Evolutionary conservation across 2,113 vertebrate genomes (phyloP).

Genomic region (Hemicordylus capensis): DNA sequence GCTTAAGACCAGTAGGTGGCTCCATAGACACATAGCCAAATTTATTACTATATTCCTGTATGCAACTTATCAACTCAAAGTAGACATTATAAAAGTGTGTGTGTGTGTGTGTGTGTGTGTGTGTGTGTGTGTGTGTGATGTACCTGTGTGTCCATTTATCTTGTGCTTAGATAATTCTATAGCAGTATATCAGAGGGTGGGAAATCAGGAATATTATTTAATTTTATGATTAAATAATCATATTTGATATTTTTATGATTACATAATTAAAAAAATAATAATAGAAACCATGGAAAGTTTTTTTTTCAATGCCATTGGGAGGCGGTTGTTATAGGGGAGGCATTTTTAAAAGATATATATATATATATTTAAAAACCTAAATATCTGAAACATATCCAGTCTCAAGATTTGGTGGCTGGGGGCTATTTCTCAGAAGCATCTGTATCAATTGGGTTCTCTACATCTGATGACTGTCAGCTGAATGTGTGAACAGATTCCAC

Average conservation of each 20-base stretch:
- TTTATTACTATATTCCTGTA: slow-evolving; percentile 33
- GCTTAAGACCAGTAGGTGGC: slow-evolving; percentile 58
- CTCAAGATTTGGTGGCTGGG: not conserved
- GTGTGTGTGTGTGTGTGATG: too few species aligned
- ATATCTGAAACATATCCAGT: not conserved
- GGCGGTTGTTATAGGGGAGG: not conserved
- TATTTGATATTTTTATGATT: not conserved
- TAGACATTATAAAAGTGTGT: slow-evolving; percentile 31
- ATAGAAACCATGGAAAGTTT: not conserved
- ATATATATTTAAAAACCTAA: too few species aligned
- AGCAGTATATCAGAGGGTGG: not conserved
- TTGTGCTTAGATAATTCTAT: slow-evolving; percentile 1
- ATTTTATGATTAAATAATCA: not conserved
- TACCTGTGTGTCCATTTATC: not conserved
- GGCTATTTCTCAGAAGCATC: not conserved
- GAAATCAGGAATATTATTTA: not conserved
- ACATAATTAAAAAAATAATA: too few species aligned
- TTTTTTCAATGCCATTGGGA: too few species aligned
- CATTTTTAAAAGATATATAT: too few species aligned
- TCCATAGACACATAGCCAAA: slow-evolving; percentile 45
- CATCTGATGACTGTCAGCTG: not conserved
- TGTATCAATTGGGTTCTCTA: too few species aligned
- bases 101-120: too few species aligned
- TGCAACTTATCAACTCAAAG: slow-evolving; percentile 7
- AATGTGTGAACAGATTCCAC: too few species aligned